Conservation (phyloP, 2,797 vertebrate genomes). For the Poeciliopsis turneri region DNA sequence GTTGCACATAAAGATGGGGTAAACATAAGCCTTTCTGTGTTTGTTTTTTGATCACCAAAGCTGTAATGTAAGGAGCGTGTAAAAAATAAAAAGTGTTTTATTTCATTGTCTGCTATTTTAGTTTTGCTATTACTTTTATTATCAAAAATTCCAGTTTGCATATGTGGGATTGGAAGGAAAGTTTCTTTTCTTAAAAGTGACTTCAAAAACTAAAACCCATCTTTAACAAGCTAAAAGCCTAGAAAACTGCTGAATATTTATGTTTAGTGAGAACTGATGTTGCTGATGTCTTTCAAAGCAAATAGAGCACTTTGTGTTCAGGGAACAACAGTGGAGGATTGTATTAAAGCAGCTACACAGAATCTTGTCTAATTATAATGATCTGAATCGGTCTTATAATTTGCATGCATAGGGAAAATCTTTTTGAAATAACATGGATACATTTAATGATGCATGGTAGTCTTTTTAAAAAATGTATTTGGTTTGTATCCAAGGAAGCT, state of each 20-base stretch:
- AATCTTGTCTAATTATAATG: not conserved
- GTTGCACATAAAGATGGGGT: not conserved
- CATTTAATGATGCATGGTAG: not conserved
- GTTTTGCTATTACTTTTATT: not conserved
- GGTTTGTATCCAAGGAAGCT: not conserved
- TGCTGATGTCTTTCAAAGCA: not conserved
- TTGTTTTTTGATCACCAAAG: not conserved
- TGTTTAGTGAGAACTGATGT: not conserved
- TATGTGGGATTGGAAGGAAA: not conserved
- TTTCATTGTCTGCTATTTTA: not conserved
- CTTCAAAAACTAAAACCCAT: not conserved
- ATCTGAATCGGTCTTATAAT: not conserved
- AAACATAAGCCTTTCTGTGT: not conserved
- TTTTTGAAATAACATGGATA: not conserved
- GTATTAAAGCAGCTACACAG: not conserved
- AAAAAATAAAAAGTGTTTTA: not conserved
- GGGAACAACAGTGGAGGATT: not conserved
- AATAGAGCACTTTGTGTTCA: not conserved
- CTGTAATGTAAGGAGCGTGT: not conserved
- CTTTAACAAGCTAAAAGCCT: not conserved
- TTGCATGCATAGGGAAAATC: not conserved
- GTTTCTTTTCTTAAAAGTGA: not conserved
- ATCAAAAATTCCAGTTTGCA: not conserved
- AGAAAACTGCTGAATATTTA: not conserved
- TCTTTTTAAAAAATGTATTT: not conserved